phyloP scores from a whole-genome alignment of 2,888 invertebrate genomes.

The Orchestes rusci region DNA sequence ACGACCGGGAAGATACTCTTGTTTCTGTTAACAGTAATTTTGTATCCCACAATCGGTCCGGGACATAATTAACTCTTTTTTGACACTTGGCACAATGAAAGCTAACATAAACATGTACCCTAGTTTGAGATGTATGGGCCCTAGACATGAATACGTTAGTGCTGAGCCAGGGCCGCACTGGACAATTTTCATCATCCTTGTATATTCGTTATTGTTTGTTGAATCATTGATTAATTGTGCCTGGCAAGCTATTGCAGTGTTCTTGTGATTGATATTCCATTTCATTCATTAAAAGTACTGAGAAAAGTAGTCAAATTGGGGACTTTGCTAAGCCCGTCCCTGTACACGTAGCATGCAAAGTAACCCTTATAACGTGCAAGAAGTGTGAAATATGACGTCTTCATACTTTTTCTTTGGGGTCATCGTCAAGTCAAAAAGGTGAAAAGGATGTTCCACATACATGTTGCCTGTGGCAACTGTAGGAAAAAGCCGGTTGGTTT shows the following conservation, averaged over 20 bases:
- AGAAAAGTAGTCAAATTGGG: too few species aligned
- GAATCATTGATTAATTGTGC: too few species aligned
- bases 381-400: constrained; percentile 16
- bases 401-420: too few species aligned
- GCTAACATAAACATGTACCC: constrained; percentile 22
- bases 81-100: constrained; percentile 20
- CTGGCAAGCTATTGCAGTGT: too few species aligned
- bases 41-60: constrained; percentile 14
- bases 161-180: not conserved
- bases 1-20: constrained; percentile 1
- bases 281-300: too few species aligned
- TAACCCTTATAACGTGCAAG: constrained; percentile 5
- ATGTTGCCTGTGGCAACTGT: too few species aligned
- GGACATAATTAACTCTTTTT: constrained; percentile 22
- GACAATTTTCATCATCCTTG: not conserved
- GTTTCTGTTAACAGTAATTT: constrained; percentile 10
- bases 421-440: too few species aligned
- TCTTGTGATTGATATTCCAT: too few species aligned
- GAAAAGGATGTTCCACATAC: too few species aligned
- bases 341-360: too few species aligned
- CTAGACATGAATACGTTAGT: constrained; percentile 18
- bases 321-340: too few species aligned
- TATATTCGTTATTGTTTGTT: not conserved
- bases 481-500: too few species aligned
- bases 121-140: constrained; percentile 19